Percentiles rank a stretch among this genome's conserved stretches.
Conservation (phyloP, 2,113 vertebrate genomes). For the Thinocorus orbignyianus region DNA sequence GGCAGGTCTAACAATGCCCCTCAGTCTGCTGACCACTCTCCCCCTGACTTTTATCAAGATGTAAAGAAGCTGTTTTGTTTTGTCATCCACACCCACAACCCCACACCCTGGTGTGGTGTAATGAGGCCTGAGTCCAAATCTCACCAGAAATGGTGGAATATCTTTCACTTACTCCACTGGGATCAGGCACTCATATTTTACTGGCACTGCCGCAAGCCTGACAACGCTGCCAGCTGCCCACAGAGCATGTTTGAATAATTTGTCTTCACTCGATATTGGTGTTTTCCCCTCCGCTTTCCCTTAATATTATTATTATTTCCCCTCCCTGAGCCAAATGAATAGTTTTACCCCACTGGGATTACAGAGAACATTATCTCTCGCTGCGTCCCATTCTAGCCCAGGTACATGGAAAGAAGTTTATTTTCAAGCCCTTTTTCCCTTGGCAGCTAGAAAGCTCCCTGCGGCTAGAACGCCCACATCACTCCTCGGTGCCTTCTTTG, state of each 20-base stretch:
- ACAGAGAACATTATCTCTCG: accelerated
- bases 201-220: not conserved
- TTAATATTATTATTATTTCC: not conserved
- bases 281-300: not conserved
- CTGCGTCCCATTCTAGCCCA: not conserved
- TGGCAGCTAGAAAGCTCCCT: not conserved
- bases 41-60: not conserved
- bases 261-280: not conserved
- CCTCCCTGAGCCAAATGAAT: not conserved
- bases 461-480: not conserved
- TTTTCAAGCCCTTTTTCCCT: not conserved
- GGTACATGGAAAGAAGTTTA: not conserved
- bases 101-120: not conserved
- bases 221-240: not conserved
- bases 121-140: not conserved
- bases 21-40: not conserved
- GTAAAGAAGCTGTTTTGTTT: not conserved
- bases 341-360: accelerated
- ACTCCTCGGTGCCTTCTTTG: not conserved
- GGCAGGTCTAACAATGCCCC: not conserved
- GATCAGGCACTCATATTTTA: not conserved
- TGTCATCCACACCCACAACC: not conserved
- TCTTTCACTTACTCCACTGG: not conserved
- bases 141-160: not conserved
- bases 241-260: not conserved